Conservation (phyloP, 92 coral and sea anemone species). For the Phenganax marumi region DNA sequence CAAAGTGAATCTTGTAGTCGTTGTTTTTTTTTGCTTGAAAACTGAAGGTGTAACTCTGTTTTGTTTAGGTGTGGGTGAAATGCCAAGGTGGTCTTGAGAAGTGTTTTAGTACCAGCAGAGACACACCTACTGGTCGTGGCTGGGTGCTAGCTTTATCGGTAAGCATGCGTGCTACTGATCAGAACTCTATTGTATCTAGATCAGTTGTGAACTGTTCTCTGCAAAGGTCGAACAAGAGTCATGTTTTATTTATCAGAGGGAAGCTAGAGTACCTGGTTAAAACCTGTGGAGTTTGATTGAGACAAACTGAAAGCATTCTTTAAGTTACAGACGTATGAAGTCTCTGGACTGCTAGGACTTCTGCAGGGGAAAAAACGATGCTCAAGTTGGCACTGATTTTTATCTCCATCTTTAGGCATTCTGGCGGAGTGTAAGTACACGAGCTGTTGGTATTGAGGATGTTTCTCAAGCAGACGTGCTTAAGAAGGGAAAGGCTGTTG, state of each 20-base stretch:
- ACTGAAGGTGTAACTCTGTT: background rate
- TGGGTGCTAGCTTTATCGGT: conserved; percentile 71
- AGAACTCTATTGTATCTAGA: too few relatives aligned
- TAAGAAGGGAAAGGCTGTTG: background rate
- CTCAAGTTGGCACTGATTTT: background rate
- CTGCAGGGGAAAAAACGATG: background rate
- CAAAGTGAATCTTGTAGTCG: background rate
- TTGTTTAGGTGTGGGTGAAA: conserved; percentile 64
- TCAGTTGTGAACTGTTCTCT: too few relatives aligned
- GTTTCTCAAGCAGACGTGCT: background rate
- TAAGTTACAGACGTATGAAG: too few relatives aligned
- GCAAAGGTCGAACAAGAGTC: too few relatives aligned
- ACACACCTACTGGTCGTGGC: conserved; percentile 60
- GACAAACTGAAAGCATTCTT: too few relatives aligned
- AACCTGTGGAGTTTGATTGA: too few relatives aligned
- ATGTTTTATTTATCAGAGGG: too few relatives aligned
- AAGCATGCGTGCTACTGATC: conserved; percentile 18
- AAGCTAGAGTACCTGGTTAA: too few relatives aligned
- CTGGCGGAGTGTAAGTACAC: conserved; percentile 12
- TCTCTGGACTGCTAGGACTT: too few relatives aligned
- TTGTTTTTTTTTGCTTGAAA: background rate
- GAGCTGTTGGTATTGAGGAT: conserved; percentile 8
- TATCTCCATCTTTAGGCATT: background rate
- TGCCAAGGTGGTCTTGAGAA: conserved; percentile 63
- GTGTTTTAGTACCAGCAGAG: conserved; percentile 50